Base-by-base conservation (phyloP, 2,113 vertebrate genomes). In the Egretta garzetta region DNA sequence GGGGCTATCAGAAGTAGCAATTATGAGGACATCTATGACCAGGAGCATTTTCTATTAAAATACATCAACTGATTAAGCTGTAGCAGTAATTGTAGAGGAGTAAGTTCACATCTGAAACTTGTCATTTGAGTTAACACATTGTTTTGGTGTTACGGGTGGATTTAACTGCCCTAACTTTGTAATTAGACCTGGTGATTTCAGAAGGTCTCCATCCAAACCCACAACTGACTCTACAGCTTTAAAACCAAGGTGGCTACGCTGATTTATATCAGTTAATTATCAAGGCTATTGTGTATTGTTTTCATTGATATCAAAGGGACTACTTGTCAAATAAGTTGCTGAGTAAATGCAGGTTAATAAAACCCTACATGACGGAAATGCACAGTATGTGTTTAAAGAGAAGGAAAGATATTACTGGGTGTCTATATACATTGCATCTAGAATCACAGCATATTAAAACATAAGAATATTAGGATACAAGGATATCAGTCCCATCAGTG, bases 31-130 rank as follows among this genome's bases (percentile, higher is more conserved):
- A 75, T 68, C 52, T 89, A 64, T 79, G 73, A 87, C 76, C 35
- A 94, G 83, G 13, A 94, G 82, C 79, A 32, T 37, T 94, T 95
- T 89, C 76, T 94, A 87, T 91, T 91, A 92, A 87, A 91, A 81
- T 41, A 75, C 50, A 81, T 49, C 72, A 67, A 84, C 63, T 49
- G 95, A 97, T 95, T 79, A 91, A 86, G 59, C 39, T 64, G 33
- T 41, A 93, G 52, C 64, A 80, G 49, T 95, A 95, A 95, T 81
- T 91, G 68, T 33, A 84, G 47, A 93, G 56, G 90, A 92, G 30
- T 39, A 80, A 74, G 68, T 63, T 91, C 47, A 58, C 37, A 88
- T 95, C 41, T 59, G 75, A 81, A 92, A 86, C 17, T 88, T 88
- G 32, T 86, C 12, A 13, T 86, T 86, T 82, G 49, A 92, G 22